These are phyloP conservation scores for Epinotia brunnichana DNA, from an alignment of 2,888 invertebrate genomes.

Conservation along the genomic window DNA sequence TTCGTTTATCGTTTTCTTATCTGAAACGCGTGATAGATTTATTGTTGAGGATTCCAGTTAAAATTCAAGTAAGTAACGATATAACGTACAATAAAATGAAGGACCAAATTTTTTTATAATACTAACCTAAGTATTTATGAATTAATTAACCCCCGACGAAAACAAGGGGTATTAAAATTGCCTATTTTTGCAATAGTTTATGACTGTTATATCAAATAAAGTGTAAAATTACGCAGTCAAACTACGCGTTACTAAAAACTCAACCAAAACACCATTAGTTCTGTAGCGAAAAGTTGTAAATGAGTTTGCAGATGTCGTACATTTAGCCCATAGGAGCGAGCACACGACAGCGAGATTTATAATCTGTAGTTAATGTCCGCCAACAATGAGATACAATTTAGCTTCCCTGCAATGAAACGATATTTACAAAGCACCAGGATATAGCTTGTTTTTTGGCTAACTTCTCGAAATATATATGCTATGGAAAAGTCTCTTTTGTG, in stretches of 20 bases:
- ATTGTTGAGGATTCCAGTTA: background rate
- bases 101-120: background rate
- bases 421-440: slow-evolving; percentile 70
- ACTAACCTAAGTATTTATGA: too few relatives aligned
- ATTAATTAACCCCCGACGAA: too few relatives aligned
- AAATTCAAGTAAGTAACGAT: background rate
- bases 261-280: slow-evolving; percentile 48
- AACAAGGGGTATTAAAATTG: too few relatives aligned
- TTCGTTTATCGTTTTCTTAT: background rate
- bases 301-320: slow-evolving; percentile 56
- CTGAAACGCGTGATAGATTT: background rate
- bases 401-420: slow-evolving; percentile 67
- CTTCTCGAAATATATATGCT: slow-evolving; percentile 65
- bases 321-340: slow-evolving; percentile 50
- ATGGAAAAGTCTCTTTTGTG: slow-evolving; percentile 62
- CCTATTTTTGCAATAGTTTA: too few relatives aligned
- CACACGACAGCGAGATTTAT: slow-evolving; percentile 71
- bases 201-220: background rate
- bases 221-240: slow-evolving; percentile 14
- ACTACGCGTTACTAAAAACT: slow-evolving; percentile 38
- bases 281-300: slow-evolving; percentile 57
- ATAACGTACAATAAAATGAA: too few relatives aligned
- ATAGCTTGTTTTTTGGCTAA: slow-evolving; percentile 72
- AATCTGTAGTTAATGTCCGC: slow-evolving; percentile 74
- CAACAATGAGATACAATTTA: slow-evolving; percentile 79